Evolutionary conservation across 2,797 vertebrate genomes (phyloP).

Genomic region (Enteromius anoplus): DNA sequence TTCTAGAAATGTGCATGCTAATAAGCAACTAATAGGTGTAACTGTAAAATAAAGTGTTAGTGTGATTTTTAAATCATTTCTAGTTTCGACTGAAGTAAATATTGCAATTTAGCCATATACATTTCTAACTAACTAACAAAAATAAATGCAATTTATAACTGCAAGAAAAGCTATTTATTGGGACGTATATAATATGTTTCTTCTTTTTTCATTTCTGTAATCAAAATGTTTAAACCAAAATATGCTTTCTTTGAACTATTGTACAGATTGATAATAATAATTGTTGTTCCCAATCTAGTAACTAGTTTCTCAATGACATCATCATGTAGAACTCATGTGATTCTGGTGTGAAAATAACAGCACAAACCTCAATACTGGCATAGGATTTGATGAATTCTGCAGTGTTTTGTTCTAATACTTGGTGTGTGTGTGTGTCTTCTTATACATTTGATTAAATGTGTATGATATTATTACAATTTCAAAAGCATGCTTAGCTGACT

Average conservation of each 20-base stretch:
- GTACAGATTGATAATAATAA: not conserved
- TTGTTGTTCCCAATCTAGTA: not conserved
- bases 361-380: not conserved
- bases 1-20: too few relatives aligned
- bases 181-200: not conserved
- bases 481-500: not conserved
- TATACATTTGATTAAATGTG: not conserved
- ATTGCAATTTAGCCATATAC: not conserved
- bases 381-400: not conserved
- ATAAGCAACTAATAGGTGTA: too few relatives aligned
- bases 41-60: too few relatives aligned
- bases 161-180: not conserved
- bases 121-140: not conserved
- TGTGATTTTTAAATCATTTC: not conserved
- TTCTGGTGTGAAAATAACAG: not conserved
- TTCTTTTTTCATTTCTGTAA: not conserved
- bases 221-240: slow-evolving; percentile 2
- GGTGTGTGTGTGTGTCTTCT: not conserved
- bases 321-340: not conserved
- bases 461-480: not conserved
- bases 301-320: not conserved
- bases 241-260: not conserved
- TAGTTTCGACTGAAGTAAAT: not conserved
- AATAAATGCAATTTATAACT: not conserved
- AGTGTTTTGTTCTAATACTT: not conserved